Evolutionary conservation across 2,888 invertebrate genomes (phyloP).

Genomic region (Phengaris arion): DNA sequence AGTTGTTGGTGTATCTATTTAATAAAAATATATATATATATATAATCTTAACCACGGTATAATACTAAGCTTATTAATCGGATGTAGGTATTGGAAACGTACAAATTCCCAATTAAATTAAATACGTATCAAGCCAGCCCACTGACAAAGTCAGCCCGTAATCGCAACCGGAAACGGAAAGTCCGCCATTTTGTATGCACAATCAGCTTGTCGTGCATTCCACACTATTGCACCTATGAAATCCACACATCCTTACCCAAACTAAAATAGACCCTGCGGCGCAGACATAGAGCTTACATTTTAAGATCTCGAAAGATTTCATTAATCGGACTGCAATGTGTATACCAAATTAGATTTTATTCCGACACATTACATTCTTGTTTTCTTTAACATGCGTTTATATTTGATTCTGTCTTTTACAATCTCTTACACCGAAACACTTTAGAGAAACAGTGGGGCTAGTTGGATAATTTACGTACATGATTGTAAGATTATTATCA

Average conservation of each 20-base stretch:
- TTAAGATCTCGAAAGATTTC: constrained; percentile 25
- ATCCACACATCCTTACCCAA: constrained; percentile 44
- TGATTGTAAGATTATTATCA: no score
- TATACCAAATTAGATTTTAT: constrained; percentile 24
- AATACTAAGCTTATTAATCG: not conserved
- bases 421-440: not conserved
- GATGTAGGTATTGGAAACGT: not conserved
- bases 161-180: constrained; percentile 73
- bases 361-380: constrained; percentile 25
- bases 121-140: constrained; percentile 28
- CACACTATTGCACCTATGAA: constrained; percentile 68
- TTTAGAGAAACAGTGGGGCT: not conserved
- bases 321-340: constrained; percentile 17
- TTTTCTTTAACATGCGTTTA: constrained; percentile 11
- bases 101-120: constrained; percentile 27
- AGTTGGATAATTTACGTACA: no score
- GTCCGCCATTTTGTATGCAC: constrained; percentile 72
- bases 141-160: constrained; percentile 53
- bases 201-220: constrained; percentile 73
- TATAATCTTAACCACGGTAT: not conserved
- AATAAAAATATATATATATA: no score
- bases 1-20: no score
- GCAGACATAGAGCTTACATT: constrained; percentile 34
- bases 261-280: constrained; percentile 36
- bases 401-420: constrained; percentile 23